A percentile compares a stretch with the other conserved stretches of the same genome.
These are phyloP conservation scores for Pantelozetes paolii DNA, from an alignment of 2,888 invertebrate genomes.

Conservation along the genomic window DNA sequence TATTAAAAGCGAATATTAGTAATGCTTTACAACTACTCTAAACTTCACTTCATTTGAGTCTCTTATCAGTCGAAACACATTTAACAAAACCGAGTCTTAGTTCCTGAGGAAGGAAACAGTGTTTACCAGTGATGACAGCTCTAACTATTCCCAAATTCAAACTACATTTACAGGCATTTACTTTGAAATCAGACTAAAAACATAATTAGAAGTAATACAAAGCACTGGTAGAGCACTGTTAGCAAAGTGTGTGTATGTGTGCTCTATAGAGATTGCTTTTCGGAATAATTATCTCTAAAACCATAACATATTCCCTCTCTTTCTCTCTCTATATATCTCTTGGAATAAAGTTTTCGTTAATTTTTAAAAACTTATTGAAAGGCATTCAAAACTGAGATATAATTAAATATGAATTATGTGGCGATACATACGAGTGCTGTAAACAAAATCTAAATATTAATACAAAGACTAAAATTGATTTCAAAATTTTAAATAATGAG, in stretches of 20 bases:
- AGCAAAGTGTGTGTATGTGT: constrained; percentile 11
- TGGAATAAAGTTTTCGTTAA: background rate
- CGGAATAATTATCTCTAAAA: constrained; percentile 31
- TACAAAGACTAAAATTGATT: background rate
- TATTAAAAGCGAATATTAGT: background rate
- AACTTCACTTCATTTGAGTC: background rate
- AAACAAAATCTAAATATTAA: too few species aligned
- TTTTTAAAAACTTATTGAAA: constrained; percentile 9
- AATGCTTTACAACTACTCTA: background rate
- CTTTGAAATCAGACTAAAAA: constrained; percentile 13
- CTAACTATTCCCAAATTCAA: constrained; percentile 9
- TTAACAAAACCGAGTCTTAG: constrained; percentile 20
- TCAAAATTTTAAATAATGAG: background rate
- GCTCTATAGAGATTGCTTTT: constrained; percentile 15
- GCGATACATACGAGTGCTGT: constrained; percentile 3
- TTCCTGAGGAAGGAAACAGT: constrained; percentile 36
- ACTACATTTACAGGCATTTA: constrained; percentile 19
- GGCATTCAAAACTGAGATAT: background rate
- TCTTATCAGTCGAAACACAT: constrained; percentile 31
- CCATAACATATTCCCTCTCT: constrained; percentile 9
- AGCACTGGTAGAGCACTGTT: background rate
- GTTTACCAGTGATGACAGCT: constrained; percentile 17
- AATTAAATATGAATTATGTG: constrained; percentile 3
- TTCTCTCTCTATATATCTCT: background rate
- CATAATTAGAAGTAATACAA: constrained; percentile 13